Base-by-base conservation (phyloP, 2,113 vertebrate species). In the Limanda limanda region DNA sequence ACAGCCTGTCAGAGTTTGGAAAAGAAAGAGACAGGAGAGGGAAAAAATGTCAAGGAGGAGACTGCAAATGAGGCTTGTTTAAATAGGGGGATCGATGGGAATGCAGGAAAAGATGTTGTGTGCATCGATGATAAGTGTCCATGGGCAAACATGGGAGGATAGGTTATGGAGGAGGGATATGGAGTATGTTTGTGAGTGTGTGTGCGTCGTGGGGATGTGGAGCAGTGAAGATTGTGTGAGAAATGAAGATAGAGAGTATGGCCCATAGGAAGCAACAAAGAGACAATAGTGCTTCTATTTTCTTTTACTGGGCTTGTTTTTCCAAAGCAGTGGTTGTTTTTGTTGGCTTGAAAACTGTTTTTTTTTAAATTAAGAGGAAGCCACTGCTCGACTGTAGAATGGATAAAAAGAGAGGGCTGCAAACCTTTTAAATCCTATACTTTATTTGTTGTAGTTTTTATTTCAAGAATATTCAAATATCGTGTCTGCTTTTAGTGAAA, bases 61-160 rank as follows among this genome's bases (percentile, higher is more conserved):
- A 94, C 92, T 94, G 89, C 92, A 95, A 95, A 94, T 94, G 94
- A 94, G 93, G 91, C 91, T 92, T 93, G 92, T 94, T 94, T 94
- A 92, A 94, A 93, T 94, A 94, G 91, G 73, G 61, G 81, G 91
- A 95, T 94, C 92, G 91, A 94, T 94, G 89, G 90, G 80, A 85
- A 88, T 89, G 90, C 88, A 92, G 90, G 88, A 88, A 93, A 92
- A 93, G 90, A 92, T 93, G 91, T 88, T 92, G 93, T 91, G 90
- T 78, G 88, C 82, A 87, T 93, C 85, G 76, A 92, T 93, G 91
- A 92, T 89, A 91, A 91, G 90, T 88, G 81, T 92, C 89, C 89
- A 81, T 67, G 62, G 76, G 86, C 89, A 93, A 94, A 94, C 91
- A 92, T 72, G 2, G 76, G 67, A 74, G 47, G 70, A 67, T 59